Base-by-base conservation (phyloP, 2,888 invertebrate species). In the Patella caerulea region DNA sequence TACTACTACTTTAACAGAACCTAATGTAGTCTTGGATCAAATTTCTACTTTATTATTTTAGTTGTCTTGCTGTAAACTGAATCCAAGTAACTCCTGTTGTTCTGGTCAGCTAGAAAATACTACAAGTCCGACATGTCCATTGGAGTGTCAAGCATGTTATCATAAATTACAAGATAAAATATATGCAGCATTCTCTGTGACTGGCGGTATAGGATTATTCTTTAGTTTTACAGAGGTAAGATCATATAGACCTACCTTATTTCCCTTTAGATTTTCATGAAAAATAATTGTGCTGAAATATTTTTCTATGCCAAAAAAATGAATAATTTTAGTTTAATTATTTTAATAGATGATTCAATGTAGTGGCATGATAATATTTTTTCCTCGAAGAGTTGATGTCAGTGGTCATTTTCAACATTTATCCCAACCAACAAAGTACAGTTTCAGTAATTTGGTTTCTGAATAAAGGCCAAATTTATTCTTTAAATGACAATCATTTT, bases 151-250 rank as follows among this genome's bases (percentile, higher is more conserved):
- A 53, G 93, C 95, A 0, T 98, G 98, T 91, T 94, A 95, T 93
- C 93, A 94, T 94, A 91, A 93, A 96, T 78, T 95, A 95, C 90
- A 94, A 94, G 84, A 95, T 94, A 53, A 96, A 65, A 89, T 98
- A 86, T 95, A 95, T 89, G 95, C 95, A 91, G 97, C 96, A 1
- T 96, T 98, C 90, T 96, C 96, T 90, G 93, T 96, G 24, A 96
- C 96, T 86, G 98, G 98, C 73, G 97, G 97, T 80, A 95, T 98
- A 87, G 98, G 98, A 78, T 93, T 98, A 52, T 97, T 98, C 93
- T 98, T 98, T 93, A 98, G 98, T 91, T 98, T 98, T 90, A 97
- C 98, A 72, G 98, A 98, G 96, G 98, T 98, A 94, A 93, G 93
- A 89, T 34, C 17, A 3, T 15, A 24, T 65, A 24, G 65, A 4